A percentile compares a stretch with the other conserved stretches of the same genome.
Conservation (phyloP, 2,797 vertebrate genomes). For the Chelon auratus region DNA sequence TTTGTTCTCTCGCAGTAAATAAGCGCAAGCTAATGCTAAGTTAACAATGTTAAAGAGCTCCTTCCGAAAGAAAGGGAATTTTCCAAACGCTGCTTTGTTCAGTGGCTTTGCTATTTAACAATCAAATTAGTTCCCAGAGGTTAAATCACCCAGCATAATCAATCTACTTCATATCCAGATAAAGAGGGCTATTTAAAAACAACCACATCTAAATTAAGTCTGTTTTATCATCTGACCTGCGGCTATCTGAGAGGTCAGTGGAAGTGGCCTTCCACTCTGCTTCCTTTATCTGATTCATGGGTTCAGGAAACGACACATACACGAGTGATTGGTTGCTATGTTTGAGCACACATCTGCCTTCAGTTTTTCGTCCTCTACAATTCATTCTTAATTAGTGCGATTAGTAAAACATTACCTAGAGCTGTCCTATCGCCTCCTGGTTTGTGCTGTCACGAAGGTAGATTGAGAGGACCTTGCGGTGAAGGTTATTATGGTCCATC, state of each 20-base stretch:
- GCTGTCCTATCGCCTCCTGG: not conserved
- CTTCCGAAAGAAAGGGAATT: not conserved
- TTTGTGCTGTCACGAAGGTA: not conserved
- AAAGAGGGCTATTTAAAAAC: slow-evolving; percentile 46
- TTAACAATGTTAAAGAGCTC: not conserved
- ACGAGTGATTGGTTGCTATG: not conserved
- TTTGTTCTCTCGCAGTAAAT: not conserved
- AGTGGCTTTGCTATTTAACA: not conserved
- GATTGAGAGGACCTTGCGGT: not conserved
- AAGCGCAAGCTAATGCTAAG: not conserved
- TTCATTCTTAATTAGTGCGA: too few relatives aligned
- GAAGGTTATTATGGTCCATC: not conserved
- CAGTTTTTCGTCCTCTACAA: too few relatives aligned
- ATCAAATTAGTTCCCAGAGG: not conserved
- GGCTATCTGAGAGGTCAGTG: slow-evolving; percentile 38
- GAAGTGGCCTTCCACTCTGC: slow-evolving; percentile 29
- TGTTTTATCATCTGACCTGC: slow-evolving; percentile 46
- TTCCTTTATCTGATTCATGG: slow-evolving; percentile 26
- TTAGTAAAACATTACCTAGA: not conserved
- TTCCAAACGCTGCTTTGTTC: too few relatives aligned
- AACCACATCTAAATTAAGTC: slow-evolving; percentile 41
- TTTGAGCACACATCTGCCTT: not conserved
- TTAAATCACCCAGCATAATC: not conserved
- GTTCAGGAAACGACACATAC: not conserved
- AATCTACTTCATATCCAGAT: not conserved